A percentile compares a stretch with the other conserved stretches of the same genome.
Evolutionary conservation across 2,888 invertebrate genomes (phyloP).

Genomic region (Eupithecia insigniata): DNA sequence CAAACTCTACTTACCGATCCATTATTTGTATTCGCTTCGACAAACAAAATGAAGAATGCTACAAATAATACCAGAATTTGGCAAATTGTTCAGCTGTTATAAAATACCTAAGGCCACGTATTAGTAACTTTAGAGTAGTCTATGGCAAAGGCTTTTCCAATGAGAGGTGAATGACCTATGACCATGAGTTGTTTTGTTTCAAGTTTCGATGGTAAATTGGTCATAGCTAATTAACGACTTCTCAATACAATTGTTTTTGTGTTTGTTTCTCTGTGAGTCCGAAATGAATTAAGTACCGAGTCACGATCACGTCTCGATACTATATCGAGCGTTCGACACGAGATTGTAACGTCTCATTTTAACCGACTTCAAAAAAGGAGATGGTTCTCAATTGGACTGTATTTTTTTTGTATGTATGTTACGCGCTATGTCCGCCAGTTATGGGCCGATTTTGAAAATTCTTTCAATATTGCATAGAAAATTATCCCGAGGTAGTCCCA

Average conservation of each 20-base stretch:
- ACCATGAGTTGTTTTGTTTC: slow-evolving; percentile 17
- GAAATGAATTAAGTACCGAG: not conserved
- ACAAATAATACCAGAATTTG: not conserved
- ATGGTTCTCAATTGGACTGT: too few species aligned
- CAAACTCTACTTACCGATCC: not conserved
- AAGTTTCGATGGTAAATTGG: slow-evolving; percentile 16
- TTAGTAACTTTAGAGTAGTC: slow-evolving; percentile 8
- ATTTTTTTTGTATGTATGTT: too few species aligned
- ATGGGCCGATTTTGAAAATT: too few species aligned
- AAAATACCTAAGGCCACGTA: slow-evolving; percentile 17
- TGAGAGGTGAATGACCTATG: slow-evolving; percentile 26
- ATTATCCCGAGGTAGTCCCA: too few species aligned
- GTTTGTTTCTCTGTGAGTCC: not conserved
- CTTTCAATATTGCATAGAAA: too few species aligned
- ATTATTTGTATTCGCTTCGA: not conserved
- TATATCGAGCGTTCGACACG: too few species aligned
- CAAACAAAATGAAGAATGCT: not conserved
- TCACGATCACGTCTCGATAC: too few species aligned
- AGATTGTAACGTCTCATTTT: too few species aligned
- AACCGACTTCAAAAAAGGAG: too few species aligned
- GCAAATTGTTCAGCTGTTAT: slow-evolving; percentile 11
- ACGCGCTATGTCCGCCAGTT: too few species aligned
- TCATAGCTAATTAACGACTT: slow-evolving; percentile 18
- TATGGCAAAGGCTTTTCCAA: slow-evolving; percentile 19
- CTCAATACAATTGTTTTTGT: not conserved